Conservation (phyloP, 2,797 vertebrate species). For the Heliangelus exortis region DNA sequence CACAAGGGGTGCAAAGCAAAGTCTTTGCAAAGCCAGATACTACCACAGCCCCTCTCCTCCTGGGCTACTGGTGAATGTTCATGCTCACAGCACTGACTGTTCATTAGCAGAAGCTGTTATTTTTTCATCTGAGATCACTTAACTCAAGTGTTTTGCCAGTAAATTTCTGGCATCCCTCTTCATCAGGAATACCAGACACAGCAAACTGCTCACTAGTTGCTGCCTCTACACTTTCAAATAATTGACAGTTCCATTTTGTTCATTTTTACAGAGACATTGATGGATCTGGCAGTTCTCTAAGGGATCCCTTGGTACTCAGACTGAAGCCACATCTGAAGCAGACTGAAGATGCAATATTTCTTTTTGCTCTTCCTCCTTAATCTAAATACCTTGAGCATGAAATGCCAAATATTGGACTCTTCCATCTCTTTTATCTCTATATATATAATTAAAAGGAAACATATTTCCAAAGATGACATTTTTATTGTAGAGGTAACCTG, state of each 20-base stretch:
- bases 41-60: background rate
- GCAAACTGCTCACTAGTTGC: conserved; percentile 33
- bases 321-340: background rate
- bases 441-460: background rate
- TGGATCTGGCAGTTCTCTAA: background rate
- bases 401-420: background rate
- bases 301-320: background rate
- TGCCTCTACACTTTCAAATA: conserved; percentile 35
- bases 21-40: background rate
- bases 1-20: background rate
- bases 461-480: background rate
- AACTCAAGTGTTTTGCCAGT: conserved; percentile 44
- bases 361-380: background rate
- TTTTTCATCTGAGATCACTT: conserved; percentile 53
- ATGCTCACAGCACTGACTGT: background rate
- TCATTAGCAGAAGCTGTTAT: conserved; percentile 51
- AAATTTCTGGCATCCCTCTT: conserved; percentile 10
- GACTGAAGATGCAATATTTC: background rate
- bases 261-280: conserved; percentile 22
- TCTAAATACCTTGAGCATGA: background rate
- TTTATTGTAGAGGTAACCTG: conserved; percentile 7
- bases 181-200: background rate
- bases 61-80: background rate
- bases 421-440: background rate
- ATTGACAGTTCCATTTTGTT: conserved; percentile 16